Evolutionary conservation across 2,888 invertebrate species (phyloP).

Genomic region (Lampropteryx suffumata): DNA sequence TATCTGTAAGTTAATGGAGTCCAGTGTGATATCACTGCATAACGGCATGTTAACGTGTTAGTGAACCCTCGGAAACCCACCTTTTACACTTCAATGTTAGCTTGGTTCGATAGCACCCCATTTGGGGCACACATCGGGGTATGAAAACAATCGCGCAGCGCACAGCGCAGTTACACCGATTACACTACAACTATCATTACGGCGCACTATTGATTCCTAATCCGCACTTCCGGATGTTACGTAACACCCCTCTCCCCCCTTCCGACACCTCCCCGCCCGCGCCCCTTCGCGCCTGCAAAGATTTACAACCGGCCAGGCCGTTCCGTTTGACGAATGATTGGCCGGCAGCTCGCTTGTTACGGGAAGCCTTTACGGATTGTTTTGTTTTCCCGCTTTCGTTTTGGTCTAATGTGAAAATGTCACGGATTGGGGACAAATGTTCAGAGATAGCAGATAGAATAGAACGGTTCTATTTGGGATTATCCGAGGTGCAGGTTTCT

Average conservation of each 20-base stretch:
- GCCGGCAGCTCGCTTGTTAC: constrained; percentile 63
- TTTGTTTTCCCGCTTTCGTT: constrained; percentile 54
- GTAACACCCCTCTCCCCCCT: constrained; percentile 55
- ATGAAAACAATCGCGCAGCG: constrained; percentile 52
- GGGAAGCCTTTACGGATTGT: constrained; percentile 59
- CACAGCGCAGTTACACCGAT: constrained; percentile 70
- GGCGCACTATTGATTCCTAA: constrained; percentile 82
- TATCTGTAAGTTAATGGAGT: no score
- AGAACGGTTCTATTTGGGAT: constrained; percentile 23
- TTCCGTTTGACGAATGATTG: constrained; percentile 77
- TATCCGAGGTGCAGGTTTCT: constrained; percentile 10
- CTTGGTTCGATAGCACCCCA: background rate
- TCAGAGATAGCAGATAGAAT: constrained; percentile 32
- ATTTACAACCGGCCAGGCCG: constrained; percentile 71
- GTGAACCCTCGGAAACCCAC: background rate
- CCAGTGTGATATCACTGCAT: background rate
- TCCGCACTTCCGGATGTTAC: constrained; percentile 83
- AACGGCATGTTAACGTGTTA: background rate
- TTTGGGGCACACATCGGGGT: constrained; percentile 5
- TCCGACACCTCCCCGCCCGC: constrained; percentile 32
- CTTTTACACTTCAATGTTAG: background rate
- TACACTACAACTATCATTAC: constrained; percentile 81
- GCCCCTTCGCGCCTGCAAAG: constrained; percentile 53
- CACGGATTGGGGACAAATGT: constrained; percentile 37
- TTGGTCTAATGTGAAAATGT: constrained; percentile 39